A percentile compares a stretch with the other conserved stretches of the same genome.
phyloP scores from a whole-genome alignment of 1,140 invertebrate species.

The Drosophila oshimai region DNA sequence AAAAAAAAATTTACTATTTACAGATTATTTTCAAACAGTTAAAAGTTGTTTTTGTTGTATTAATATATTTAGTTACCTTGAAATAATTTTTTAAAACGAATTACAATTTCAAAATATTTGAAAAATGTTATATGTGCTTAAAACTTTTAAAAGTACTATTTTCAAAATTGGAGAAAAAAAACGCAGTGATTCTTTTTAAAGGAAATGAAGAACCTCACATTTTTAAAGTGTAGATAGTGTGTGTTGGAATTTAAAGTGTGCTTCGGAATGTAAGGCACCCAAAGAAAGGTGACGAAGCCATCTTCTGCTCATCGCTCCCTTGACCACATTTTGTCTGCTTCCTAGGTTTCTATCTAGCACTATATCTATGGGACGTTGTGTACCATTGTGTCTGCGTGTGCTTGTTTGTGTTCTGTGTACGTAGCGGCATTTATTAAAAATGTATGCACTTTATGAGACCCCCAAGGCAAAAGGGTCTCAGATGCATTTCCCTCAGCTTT shows the following conservation, averaged over 20 bases:
- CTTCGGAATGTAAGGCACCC: neutral
- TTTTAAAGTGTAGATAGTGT: neutral
- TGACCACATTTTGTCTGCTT: constrained; percentile 50
- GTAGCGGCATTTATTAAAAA: constrained; percentile 66
- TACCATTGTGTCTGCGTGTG: neutral
- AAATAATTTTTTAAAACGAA: no score
- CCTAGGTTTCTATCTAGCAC: neutral
- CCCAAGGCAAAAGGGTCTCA: constrained; percentile 18
- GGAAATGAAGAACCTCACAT: no score
- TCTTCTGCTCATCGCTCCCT: constrained; percentile 27
- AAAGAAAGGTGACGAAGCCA: constrained; percentile 8
- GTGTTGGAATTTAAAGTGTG: neutral
- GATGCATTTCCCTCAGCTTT: constrained; percentile 29
- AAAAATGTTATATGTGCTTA: no score
- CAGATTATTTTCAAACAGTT: no score
- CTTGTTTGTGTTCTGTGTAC: constrained; percentile 8
- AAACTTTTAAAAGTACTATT: no score
- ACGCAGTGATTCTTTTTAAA: no score
- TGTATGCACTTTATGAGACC: constrained; percentile 66
- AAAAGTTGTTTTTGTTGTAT: no score
- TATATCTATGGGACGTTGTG: neutral
- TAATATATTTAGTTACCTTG: no score
- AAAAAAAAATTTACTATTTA: no score
- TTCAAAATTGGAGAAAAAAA: no score
- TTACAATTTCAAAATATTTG: no score